phyloP scores from a whole-genome alignment of 2,888 invertebrate genomes.

The Protula sp. region DNA sequence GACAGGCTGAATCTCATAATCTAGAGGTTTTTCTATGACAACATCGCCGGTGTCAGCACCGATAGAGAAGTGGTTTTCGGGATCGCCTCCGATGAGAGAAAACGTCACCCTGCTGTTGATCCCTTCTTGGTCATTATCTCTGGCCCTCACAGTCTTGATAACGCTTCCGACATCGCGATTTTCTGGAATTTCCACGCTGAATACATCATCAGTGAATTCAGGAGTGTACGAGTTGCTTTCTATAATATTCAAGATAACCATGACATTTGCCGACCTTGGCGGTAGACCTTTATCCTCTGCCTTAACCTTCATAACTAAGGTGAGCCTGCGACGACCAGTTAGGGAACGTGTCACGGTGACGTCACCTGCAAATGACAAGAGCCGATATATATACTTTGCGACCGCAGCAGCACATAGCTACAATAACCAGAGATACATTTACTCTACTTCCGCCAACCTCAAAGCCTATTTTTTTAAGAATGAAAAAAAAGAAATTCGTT shows the following conservation, averaged over 20 bases:
- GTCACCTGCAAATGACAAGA: too few species aligned
- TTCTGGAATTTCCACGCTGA: slow-evolving; percentile 74
- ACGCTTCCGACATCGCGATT: slow-evolving; percentile 87
- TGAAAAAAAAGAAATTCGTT: too few species aligned
- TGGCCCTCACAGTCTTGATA: slow-evolving; percentile 71
- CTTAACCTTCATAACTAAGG: too few species aligned
- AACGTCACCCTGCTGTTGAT: slow-evolving; percentile 84
- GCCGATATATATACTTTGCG: too few species aligned
- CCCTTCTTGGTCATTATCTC: slow-evolving; percentile 60
- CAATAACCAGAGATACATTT: too few species aligned
- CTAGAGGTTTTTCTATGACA: slow-evolving; percentile 72
- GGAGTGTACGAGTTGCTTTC: slow-evolving; percentile 78
- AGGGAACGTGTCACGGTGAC: too few species aligned
- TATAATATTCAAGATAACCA: slow-evolving; percentile 60
- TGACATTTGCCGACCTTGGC: slow-evolving; percentile 72
- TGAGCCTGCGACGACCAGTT: too few species aligned
- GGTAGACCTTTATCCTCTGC: slow-evolving; percentile 86
- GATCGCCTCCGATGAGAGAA: slow-evolving; percentile 73
- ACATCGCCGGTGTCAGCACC: slow-evolving; percentile 73
- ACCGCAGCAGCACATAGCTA: too few species aligned
- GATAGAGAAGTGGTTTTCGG: slow-evolving; percentile 73
- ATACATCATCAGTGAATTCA: slow-evolving; percentile 64
- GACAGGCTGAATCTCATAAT: slow-evolving; percentile 79
- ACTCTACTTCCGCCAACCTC: too few species aligned
- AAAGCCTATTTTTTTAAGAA: too few species aligned